Base-by-base conservation (phyloP, 2,113 vertebrate genomes). In the Cryptoleucopteryx plumbea region DNA sequence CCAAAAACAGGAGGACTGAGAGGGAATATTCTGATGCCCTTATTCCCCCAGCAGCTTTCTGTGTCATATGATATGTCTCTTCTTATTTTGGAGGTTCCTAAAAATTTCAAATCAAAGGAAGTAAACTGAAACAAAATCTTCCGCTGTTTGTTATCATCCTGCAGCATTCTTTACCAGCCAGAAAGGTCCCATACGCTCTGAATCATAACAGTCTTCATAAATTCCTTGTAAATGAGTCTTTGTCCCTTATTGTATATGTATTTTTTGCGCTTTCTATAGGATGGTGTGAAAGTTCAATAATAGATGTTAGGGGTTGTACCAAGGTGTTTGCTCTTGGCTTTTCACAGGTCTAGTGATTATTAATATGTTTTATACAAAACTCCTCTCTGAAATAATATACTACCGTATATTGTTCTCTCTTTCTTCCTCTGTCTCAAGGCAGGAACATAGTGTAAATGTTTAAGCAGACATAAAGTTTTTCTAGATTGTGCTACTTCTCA, bases 401-500 rank as follows among this genome's bases (percentile, higher is more conserved):
- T 94, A 94, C 95, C 66, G 38, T 73, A 80, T 66, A 65, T 74
- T 71, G 38, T 91, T 84, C 48, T 94, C 70, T 90, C 80, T 53
- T 66, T 92, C 77, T 93, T 96, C 77, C 73, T 47, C 85, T 84
- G 53, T 92, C 71, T 93, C 81, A 86, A 97, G 86, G 95, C 94
- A 94, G 90, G 93, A 97, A 94, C 71, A 73, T 95, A 96, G 79
- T 84, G 92, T 90, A 86, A 96, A 92, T 78, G 82, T 89, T 48
- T 91, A 96, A 96, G 97, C 97, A 95, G 95, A 93, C 86, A 52
- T 52, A 96, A 95, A 94, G 93, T 93, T 97, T 97, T 95, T 97
- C 96, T 98, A 96, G 87, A 96, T 98, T 98, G 98, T 98, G 98
- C 98, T 98, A 98, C 98, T 98, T 97, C 55, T 95, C 96, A 92